Conservation (phyloP, 2,888 invertebrate genomes). For the Brachypalpus laphriformis region DNA sequence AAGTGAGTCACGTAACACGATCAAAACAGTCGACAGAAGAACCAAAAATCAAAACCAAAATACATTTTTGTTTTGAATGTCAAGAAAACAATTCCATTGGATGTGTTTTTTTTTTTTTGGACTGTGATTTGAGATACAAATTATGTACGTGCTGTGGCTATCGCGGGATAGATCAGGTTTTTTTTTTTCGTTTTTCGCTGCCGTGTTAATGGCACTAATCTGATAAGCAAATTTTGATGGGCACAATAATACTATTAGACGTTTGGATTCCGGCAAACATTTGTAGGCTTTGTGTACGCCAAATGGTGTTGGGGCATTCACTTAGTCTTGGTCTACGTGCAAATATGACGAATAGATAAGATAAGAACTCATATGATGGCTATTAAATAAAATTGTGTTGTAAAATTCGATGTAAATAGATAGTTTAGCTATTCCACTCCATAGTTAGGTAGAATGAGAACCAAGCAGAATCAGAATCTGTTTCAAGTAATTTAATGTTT, state of each 20-base stretch:
- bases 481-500: neutral
- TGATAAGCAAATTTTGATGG: slow-evolving; percentile 12
- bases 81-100: slow-evolving; percentile 1
- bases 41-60: neutral
- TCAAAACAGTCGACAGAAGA: neutral
- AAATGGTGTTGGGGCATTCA: neutral
- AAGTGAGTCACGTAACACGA: slow-evolving; percentile 39
- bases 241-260: neutral
- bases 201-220: slow-evolving; percentile 19
- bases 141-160: slow-evolving; percentile 7
- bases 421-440: too few species aligned
- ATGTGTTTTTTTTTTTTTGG: neutral
- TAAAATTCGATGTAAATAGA: neutral
- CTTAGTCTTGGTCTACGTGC: neutral
- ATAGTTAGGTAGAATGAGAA: neutral
- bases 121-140: slow-evolving; percentile 12
- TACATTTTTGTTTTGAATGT: neutral
- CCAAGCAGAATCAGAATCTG: neutral
- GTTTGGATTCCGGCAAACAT: neutral
- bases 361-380: neutral
- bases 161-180: neutral
- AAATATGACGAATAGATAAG: neutral
- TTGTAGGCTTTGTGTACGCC: neutral
- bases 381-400: neutral
- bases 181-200: neutral